Evolutionary conservation across 1,140 invertebrate genomes (phyloP).

Genomic region (Charaxes varanes): DNA sequence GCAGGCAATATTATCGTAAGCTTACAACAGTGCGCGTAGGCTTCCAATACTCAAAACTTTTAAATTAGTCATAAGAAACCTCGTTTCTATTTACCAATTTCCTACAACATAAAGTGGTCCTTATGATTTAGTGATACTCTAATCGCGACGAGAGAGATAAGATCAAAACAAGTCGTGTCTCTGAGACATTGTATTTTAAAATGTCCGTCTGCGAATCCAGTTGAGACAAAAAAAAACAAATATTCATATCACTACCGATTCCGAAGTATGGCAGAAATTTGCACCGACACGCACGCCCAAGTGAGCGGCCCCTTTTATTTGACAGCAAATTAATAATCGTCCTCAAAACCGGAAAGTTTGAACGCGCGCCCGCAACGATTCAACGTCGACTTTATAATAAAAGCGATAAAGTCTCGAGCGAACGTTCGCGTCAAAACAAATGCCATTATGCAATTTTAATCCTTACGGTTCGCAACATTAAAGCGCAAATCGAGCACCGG

Average conservation of each 20-base stretch:
- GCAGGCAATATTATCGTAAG: no score
- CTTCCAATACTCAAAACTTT: no score
- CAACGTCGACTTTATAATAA: conserved; percentile 55
- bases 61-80: no score
- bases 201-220: conserved; percentile 63
- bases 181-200: conserved; percentile 33
- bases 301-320: conserved; percentile 71
- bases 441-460: conserved; percentile 61
- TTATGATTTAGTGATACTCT: no score
- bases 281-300: conserved; percentile 69
- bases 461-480: conserved; percentile 54
- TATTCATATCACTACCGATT: conserved; percentile 67
- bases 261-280: conserved; percentile 71
- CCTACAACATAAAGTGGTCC: no score
- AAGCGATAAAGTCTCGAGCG: conserved; percentile 48
- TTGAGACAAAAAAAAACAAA: conserved; percentile 61
- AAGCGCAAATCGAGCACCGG: conserved; percentile 64
- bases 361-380: conserved; percentile 35
- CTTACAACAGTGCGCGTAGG: no score
- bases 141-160: no score
- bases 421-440: conserved; percentile 38
- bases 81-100: no score
- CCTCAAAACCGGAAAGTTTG: conserved; percentile 48
- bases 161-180: no score
- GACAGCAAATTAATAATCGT: conserved; percentile 72